These are phyloP conservation scores for Triplophysa dalaica DNA, from an alignment of 2,113 vertebrate species.

Conservation along the genomic window DNA sequence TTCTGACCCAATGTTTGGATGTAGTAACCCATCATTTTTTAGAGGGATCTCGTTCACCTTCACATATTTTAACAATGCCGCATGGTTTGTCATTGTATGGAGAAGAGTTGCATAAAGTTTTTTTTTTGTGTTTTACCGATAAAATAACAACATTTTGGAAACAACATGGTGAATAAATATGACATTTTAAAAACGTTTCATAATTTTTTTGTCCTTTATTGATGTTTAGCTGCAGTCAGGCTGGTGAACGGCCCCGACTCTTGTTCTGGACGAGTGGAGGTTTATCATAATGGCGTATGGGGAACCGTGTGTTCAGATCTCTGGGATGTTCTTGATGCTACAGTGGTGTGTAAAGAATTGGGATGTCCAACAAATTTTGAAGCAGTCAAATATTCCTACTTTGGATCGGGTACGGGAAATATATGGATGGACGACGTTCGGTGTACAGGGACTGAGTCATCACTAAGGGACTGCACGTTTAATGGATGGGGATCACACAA, in stretches of 20 bases:
- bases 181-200: too few relatives aligned
- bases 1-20: too few relatives aligned
- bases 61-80: too few relatives aligned
- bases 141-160: too few relatives aligned
- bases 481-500: not conserved
- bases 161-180: too few relatives aligned
- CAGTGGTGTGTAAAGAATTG: conserved; percentile 31
- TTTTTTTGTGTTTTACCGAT: too few relatives aligned
- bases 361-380: not conserved
- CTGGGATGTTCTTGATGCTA: conserved; percentile 15
- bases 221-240: not conserved
- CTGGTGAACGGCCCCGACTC: not conserved
- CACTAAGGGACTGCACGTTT: not conserved
- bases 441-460: not conserved
- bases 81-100: too few relatives aligned
- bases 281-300: not conserved
- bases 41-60: not conserved
- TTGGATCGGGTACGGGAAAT: not conserved
- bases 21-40: too few relatives aligned
- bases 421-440: not conserved
- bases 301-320: conserved; percentile 19
- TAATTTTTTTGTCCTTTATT: not conserved
- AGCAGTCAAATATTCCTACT: not conserved
- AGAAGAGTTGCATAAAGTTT: too few relatives aligned
- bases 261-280: conserved; percentile 36